phyloP scores from a whole-genome alignment of 2,113 vertebrate species.

The Lasiurus cinereus region DNA sequence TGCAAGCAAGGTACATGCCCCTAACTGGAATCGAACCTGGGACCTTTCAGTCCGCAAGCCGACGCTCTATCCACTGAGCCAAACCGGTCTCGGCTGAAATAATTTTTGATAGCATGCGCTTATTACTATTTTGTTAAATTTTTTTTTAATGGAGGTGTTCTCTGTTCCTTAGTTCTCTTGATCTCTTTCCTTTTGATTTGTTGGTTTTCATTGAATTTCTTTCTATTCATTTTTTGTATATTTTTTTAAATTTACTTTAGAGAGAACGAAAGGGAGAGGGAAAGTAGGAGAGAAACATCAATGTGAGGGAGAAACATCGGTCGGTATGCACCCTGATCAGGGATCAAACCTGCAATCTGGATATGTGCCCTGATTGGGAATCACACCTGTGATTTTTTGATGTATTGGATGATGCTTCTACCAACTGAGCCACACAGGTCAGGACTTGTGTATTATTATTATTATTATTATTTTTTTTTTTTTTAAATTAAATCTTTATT shows the following conservation, averaged over 20 bases:
- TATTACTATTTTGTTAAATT: not conserved
- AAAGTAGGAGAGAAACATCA: not conserved
- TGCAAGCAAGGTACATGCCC: no score
- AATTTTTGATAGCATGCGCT: not conserved
- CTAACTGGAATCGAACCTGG: no score
- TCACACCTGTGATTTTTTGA: not conserved
- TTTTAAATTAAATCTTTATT: no score
- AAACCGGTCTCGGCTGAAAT: not conserved
- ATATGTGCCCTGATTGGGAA: not conserved
- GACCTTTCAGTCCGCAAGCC: no score
- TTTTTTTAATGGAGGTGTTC: not conserved
- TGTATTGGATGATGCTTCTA: not conserved
- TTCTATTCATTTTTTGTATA: not conserved
- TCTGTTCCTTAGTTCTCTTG: not conserved
- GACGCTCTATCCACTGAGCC: no score
- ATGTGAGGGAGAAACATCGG: not conserved
- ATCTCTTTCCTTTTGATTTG: not conserved
- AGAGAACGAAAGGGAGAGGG: not conserved
- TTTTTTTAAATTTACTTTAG: not conserved
- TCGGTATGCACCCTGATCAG: not conserved
- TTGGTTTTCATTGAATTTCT: not conserved
- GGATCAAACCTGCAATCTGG: not conserved
- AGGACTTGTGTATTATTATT: not conserved
- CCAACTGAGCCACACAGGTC: not conserved
- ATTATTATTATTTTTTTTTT: no score